Evolutionary conservation across 2,888 invertebrate genomes (phyloP), one percentile per base, ranked within the genome.

Genomic region (Charanyca ferruginea): DNA sequence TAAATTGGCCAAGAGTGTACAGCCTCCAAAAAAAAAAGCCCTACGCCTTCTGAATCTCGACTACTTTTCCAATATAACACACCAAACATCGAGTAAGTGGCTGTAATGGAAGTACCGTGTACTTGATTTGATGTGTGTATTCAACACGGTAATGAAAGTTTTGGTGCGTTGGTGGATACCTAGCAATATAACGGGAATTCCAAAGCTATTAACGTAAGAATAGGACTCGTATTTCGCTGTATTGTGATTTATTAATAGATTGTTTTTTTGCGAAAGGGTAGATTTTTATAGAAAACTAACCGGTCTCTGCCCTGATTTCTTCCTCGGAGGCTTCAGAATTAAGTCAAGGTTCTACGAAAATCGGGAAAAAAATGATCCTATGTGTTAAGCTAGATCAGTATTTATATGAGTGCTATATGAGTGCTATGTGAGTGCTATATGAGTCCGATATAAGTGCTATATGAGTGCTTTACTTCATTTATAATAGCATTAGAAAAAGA

Each of bases 41-140:
- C 38, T 5, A 38, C 38, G 38, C 13, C 16, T 38, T 16, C 38
- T 38, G 38, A 38, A 16, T 16, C 38, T 38, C 16, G 1, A n/a
- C 16, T 1, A 25, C 6, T 61, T 44, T 18, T 11, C 22, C 11
- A 38, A 32, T 35, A 66, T 22, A 6, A 22, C 16, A 11, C n/a
- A 18, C 1, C 11, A 57, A 18, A 47, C 8, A 23, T 9, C 4
- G 22, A 28, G 59, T 68, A 58, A 38, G 58, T 28, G 11, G 38
- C 0, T n/a, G 1, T 23, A 68, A 52, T 52, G 25, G 3, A 47
- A 20, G n/a, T n/a, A 38, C 11, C n/a, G 35, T 18, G 28, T 18
- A 28, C 11, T 38, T 55, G 8, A 57, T 35, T 55, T 16, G 0
- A 18, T 7, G 18, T 28, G 11, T 38, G 6, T 47, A 38, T 55